Base-by-base conservation (phyloP, 92 coral and sea anemone species). In the Parazoanthus swiftii region DNA sequence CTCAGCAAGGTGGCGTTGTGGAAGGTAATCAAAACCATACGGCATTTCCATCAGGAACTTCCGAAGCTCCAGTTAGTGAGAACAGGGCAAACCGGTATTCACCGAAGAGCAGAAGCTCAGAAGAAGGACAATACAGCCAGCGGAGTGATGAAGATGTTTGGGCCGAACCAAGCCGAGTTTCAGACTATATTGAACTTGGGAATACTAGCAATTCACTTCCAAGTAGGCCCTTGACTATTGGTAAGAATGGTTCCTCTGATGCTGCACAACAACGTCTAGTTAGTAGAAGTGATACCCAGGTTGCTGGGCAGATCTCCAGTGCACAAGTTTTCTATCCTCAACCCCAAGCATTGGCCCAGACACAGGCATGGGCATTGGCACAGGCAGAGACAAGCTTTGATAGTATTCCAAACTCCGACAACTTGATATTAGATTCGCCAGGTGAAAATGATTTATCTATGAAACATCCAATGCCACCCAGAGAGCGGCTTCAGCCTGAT, bases 401-500 rank as follows among this genome's bases (percentile, higher is more conserved):
- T 25, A 84, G 46, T 84, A 48, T 48, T 46, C 65, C 87, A 0
- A 48, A 33, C 33, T 43, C 78, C 6, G 87, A 84, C 26, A 48
- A 3, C 44, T 54, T 26, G 23, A 46, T 79, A 70, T 8, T 14
- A 29, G 43, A 84, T 26, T 46, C 43, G 35, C 15, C 43, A 44
- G 36, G 39, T 44, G 75, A 21, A 35, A 50, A 44, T 25, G 33
- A 54, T 26, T 51, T 33, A 84, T 48, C 87, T 44, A 33, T 84
- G 42, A 84, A 72, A 46, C 78, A 75, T 3, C 92, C 93, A 18
- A 89, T 91, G 89, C 85, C 98, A 15, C 93, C 99, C 56, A 94
- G 95, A 56, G 98, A 97, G 89, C 88, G 99, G 70, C 94, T 96
- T 29, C 99, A 97, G 46, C 99, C 99, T 14, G 98, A 95, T 81